Conservation (phyloP, 35 echinoderm and acorn worm species). For the Anneissia japonica region DNA sequence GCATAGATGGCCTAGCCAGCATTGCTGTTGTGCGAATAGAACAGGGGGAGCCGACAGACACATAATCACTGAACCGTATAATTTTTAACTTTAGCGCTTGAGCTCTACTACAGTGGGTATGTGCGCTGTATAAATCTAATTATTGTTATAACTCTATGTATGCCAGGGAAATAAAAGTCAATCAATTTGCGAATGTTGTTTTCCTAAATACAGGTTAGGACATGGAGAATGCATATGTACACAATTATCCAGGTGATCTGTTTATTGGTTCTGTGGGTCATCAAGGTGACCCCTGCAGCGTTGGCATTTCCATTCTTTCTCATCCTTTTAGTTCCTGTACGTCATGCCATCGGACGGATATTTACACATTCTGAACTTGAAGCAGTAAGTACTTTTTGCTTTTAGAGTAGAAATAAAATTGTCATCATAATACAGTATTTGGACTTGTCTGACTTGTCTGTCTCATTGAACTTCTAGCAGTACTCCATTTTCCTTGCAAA, state of each 20-base stretch:
- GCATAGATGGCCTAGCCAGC: no score
- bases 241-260: conserved; percentile 55
- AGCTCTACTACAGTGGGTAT: neutral
- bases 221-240: conserved; percentile 66
- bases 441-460: no score
- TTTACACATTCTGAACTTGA: conserved; percentile 72
- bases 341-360: conserved; percentile 40
- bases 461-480: no score
- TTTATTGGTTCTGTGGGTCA: conserved; percentile 43
- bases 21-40: neutral
- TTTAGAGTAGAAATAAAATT: no score
- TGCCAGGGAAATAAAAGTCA: neutral
- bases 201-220: conserved; percentile 35
- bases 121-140: neutral
- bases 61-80: neutral
- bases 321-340: conserved; percentile 65
- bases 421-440: no score
- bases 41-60: neutral
- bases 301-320: conserved; percentile 59
- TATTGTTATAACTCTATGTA: neutral
- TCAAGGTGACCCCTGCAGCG: conserved; percentile 48
- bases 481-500: no score
- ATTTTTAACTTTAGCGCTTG: neutral
- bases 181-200: neutral
- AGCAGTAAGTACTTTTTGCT: conserved; percentile 54